phyloP scores from a whole-genome alignment of 2,113 vertebrate species.

The Solea solea region DNA sequence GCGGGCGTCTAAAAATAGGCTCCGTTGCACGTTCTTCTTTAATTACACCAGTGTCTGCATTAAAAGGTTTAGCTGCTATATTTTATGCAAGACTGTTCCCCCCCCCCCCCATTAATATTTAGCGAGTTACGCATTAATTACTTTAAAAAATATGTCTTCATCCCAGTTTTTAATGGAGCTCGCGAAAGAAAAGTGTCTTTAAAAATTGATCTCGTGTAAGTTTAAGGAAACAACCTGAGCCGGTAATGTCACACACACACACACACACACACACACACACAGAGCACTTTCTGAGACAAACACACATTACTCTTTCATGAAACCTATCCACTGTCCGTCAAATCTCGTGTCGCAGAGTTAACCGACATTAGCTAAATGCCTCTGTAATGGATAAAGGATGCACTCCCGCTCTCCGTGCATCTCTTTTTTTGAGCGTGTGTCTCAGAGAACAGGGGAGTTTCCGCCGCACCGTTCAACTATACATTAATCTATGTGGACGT shows the following conservation, averaged over 20 bases:
- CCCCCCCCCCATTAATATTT: conserved; percentile 92
- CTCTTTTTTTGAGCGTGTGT: not conserved
- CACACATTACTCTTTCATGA: conserved; percentile 30
- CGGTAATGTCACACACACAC: conserved; percentile 81
- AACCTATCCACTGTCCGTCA: conserved; percentile 47
- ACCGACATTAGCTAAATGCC: conserved; percentile 26
- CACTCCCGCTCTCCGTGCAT: conserved; percentile 42
- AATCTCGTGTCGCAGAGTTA: conserved; percentile 15
- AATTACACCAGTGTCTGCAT: conserved; percentile 93
- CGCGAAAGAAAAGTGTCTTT: conserved; percentile 86
- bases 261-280: conserved; percentile 8
- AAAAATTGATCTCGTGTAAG: conserved; percentile 93
- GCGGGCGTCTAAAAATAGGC: conserved; percentile 87
- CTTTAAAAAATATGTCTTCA: conserved; percentile 87
- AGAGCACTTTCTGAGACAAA: conserved; percentile 20
- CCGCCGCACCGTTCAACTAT: conserved; percentile 7
- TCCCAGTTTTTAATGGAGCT: conserved; percentile 92
- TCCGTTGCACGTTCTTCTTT: conserved; percentile 92
- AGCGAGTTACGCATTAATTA: conserved; percentile 99
- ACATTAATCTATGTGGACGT: conserved; percentile 63
- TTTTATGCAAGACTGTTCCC: conserved; percentile 95
- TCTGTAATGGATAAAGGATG: conserved; percentile 64
- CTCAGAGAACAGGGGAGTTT: conserved; percentile 37
- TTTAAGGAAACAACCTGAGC: conserved; percentile 87
- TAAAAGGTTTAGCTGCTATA: conserved; percentile 94